Evolutionary conservation across 2,888 invertebrate species (phyloP), one percentile per base, ranked within the genome.

Genomic region (Eristalis intricaria): DNA sequence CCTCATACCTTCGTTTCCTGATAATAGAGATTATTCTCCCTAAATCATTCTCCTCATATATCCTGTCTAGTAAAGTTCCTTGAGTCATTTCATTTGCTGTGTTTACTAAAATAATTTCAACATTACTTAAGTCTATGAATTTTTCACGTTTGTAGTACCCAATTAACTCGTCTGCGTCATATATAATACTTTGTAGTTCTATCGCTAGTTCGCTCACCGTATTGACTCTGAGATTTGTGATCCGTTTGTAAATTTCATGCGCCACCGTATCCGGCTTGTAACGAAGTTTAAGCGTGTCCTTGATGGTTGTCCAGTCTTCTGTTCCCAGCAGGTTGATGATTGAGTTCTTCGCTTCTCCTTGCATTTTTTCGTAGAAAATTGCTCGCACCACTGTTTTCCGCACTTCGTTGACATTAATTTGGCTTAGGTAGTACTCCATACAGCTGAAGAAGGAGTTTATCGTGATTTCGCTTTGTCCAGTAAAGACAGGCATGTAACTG

Each of bases 351-450:
- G 10, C 70, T 76, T 1, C 76, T 38, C 22, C n/a, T n/a, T n/a
- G n/a, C n/a, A 13, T 3, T 13, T 50, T 32, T 64, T 63, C 32
- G 26, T 68, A 60, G 13, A 13, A 74, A 11, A 74, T 63, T 13
- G 63, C 23, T 22, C 69, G n/a, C 1, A 50, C 38, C 65, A 26
- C 35, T 23, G n/a, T 50, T 19, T 22, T 65, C 43, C 23, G 23
- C 0, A n/a, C n/a, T n/a, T n/a, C n/a, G n/a, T n/a, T n/a, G n/a
- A n/a, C n/a, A n/a, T n/a, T n/a, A n/a, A n/a, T n/a, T n/a, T n/a
- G n/a, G n/a, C n/a, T n/a, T n/a, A n/a, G 38, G 4, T 73, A 13
- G 32, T 84, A 84, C 4, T 73, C 71, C 1, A 40, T 22, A 13
- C 13, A 60, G 11, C 60, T 60, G 15, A 13, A 43, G 40, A 71